These are phyloP conservation scores for Branchinecta lynchi DNA, from an alignment of 1,140 invertebrate genomes.

Conservation along the genomic window DNA sequence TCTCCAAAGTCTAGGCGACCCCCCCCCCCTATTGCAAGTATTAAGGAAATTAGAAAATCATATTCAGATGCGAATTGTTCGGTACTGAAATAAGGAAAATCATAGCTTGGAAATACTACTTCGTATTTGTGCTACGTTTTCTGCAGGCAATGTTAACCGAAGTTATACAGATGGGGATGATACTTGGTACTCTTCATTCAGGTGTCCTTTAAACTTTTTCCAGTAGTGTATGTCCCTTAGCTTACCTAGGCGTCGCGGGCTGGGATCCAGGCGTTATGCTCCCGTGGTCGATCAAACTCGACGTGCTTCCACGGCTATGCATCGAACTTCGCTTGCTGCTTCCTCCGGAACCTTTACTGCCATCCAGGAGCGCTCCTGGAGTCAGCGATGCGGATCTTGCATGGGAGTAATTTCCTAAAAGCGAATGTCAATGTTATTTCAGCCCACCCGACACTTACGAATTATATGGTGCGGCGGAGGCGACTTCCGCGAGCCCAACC, in stretches of 20 bases:
- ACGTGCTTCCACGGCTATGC: slow-evolving; percentile 72
- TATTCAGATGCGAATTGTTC: no score
- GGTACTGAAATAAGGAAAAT: no score
- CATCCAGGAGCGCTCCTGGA: slow-evolving; percentile 26
- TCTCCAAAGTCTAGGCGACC: no score
- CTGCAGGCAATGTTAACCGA: no score
- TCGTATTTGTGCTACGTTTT: no score
- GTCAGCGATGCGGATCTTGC: slow-evolving; percentile 28
- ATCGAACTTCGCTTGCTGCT: slow-evolving; percentile 76
- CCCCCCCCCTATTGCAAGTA: no score
- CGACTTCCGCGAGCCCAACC: no score
- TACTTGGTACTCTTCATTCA: no score
- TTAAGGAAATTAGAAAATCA: no score
- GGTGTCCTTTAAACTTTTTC: no score
- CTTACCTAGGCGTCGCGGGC: slow-evolving; percentile 57
- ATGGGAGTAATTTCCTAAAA: slow-evolving; percentile 13
- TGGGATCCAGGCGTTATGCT: slow-evolving; percentile 70
- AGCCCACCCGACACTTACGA: not conserved
- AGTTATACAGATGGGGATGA: no score
- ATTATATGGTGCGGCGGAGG: not conserved
- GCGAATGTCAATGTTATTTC: slow-evolving; percentile 12
- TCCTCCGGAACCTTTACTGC: slow-evolving; percentile 40
- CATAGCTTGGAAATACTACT: no score
- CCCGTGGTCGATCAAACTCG: slow-evolving; percentile 53
- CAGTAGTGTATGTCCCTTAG: not conserved